Percentiles rank a stretch among this genome's conserved stretches.
These are phyloP conservation scores for Cyanoramphus novaezelandiae DNA, from an alignment of 2,113 vertebrate species.

Conservation along the genomic window DNA sequence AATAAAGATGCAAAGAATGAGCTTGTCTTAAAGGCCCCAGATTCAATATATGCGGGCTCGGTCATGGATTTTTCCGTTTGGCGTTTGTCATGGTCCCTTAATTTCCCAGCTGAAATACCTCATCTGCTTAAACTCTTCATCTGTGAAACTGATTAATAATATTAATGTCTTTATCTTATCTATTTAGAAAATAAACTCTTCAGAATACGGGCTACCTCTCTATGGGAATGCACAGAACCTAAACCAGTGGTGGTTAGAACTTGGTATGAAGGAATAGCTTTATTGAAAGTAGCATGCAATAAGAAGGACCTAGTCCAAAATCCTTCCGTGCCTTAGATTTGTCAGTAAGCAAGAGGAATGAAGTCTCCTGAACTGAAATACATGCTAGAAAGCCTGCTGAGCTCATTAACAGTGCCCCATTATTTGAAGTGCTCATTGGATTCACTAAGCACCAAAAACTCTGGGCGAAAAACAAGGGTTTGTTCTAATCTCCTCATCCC, in stretches of 20 bases:
- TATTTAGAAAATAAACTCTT: neutral
- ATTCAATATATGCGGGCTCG: neutral
- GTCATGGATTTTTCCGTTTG: neutral
- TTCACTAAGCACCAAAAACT: neutral
- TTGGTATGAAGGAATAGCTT: neutral
- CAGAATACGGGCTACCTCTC: neutral
- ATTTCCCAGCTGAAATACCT: neutral
- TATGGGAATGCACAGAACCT: neutral
- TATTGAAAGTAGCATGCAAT: neutral
- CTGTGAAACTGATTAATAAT: neutral
- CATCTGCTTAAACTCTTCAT: neutral
- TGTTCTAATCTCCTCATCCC: neutral
- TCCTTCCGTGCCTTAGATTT: neutral
- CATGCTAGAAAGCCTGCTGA: neutral
- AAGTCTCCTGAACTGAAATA: neutral
- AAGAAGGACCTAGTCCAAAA: neutral
- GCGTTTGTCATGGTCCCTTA: neutral
- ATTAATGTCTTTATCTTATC: neutral
- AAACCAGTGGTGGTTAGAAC: neutral
- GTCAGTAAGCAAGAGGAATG: neutral
- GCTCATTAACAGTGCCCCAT: neutral
- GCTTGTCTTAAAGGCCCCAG: accelerated
- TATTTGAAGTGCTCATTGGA: neutral
- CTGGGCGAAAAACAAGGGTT: neutral
- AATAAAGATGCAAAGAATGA: neutral